Percentiles rank a stretch among this genome's conserved stretches.
Conservation (phyloP, 2,888 invertebrate genomes). For the Theretra japonica region DNA sequence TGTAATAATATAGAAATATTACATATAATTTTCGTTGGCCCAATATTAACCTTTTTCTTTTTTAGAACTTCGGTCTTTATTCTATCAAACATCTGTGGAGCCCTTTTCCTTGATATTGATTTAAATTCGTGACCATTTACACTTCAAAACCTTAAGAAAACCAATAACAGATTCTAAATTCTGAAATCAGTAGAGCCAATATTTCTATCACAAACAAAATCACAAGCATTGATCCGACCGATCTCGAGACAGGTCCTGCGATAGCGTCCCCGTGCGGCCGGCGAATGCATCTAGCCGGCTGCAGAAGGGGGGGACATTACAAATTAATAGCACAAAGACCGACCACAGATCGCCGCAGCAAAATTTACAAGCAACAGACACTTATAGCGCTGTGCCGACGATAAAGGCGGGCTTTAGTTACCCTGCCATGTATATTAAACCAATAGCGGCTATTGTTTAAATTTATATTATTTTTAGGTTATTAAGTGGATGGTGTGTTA, state of each 20-base stretch:
- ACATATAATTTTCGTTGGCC: too few relatives aligned
- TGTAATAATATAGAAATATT: too few relatives aligned
- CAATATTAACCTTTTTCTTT: too few relatives aligned
- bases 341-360: constrained; percentile 80
- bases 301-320: constrained; percentile 75
- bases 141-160: too few relatives aligned
- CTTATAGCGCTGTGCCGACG: constrained; percentile 30
- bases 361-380: constrained; percentile 80
- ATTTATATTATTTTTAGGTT: constrained; percentile 1
- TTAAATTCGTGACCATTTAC: too few relatives aligned
- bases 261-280: constrained; percentile 52
- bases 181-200: not conserved
- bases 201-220: not conserved
- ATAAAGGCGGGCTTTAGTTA: constrained; percentile 29
- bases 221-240: not conserved
- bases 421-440: constrained; percentile 10
- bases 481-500: too few relatives aligned
- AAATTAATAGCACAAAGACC: constrained; percentile 85
- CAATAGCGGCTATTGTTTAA: constrained; percentile 13
- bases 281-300: constrained; percentile 67
- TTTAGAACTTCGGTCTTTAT: too few relatives aligned
- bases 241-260: constrained; percentile 55
- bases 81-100: too few relatives aligned
- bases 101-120: too few relatives aligned
- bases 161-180: too few relatives aligned